Evolutionary conservation across 2,113 vertebrate species (phyloP).

Genomic region (Corythoichthys haematopterus): DNA sequence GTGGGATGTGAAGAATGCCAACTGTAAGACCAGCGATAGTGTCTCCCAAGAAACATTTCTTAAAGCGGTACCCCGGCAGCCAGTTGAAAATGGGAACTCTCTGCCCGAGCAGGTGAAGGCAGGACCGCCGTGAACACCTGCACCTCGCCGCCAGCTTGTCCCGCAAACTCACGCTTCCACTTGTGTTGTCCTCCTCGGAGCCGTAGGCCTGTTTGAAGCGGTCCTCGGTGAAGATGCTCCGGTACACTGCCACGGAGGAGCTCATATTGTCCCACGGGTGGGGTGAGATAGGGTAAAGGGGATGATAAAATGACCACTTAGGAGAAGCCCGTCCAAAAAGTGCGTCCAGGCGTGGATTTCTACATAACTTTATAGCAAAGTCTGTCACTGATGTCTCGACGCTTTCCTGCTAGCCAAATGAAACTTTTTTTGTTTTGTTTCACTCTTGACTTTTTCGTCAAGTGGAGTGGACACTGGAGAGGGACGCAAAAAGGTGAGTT

Average conservation of each 20-base stretch:
- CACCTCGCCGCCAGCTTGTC: constrained; percentile 57
- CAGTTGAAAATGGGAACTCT: constrained; percentile 80
- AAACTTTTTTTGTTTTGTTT: constrained; percentile 49
- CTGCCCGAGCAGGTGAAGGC: constrained; percentile 68
- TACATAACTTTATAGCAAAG: constrained; percentile 61
- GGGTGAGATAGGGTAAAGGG: background rate
- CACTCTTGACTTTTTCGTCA: constrained; percentile 50
- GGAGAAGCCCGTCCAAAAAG: background rate
- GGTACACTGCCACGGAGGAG: constrained; percentile 76
- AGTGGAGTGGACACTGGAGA: constrained; percentile 18
- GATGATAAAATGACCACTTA: constrained; percentile 5
- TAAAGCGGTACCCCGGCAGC: constrained; percentile 80
- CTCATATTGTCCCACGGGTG: constrained; percentile 78
- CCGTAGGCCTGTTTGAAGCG: constrained; percentile 77
- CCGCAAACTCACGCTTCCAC: constrained; percentile 42
- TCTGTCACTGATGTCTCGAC: constrained; percentile 56
- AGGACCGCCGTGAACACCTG: constrained; percentile 71
- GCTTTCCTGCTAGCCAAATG: constrained; percentile 72
- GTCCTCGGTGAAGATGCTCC: constrained; percentile 79
- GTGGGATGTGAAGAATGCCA: constrained; percentile 86
- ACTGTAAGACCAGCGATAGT: constrained; percentile 82
- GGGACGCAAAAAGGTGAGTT: constrained; percentile 58
- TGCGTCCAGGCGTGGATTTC: constrained; percentile 31
- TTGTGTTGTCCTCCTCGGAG: constrained; percentile 48
- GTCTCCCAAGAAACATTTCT: constrained; percentile 84